A percentile compares a stretch with the other conserved stretches of the same genome.
These are phyloP conservation scores for Timandra comae DNA, from an alignment of 2,888 invertebrate species.

Conservation along the genomic window DNA sequence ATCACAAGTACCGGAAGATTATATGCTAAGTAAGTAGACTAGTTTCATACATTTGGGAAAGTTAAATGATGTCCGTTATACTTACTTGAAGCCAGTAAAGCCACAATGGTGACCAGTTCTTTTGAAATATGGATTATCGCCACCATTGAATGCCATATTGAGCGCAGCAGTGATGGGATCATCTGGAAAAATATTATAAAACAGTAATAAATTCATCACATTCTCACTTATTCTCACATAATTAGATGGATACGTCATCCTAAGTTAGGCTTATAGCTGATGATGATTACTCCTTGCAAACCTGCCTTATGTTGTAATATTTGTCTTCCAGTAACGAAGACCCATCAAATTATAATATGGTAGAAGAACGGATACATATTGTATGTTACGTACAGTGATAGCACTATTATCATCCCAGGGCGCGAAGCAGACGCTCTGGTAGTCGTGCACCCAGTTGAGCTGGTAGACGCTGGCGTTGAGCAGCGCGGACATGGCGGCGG, in stretches of 20 bases:
- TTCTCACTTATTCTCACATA: too few relatives aligned
- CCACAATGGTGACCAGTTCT: slow-evolving; percentile 36
- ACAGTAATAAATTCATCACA: too few relatives aligned
- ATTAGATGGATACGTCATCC: too few relatives aligned
- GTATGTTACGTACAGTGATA: slow-evolving; percentile 39
- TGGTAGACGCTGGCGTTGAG: slow-evolving; percentile 49
- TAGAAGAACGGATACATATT: too few relatives aligned
- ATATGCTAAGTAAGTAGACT: too few relatives aligned
- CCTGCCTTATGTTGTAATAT: too few relatives aligned
- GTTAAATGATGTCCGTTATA: slow-evolving; percentile 4
- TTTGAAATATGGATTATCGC: slow-evolving; percentile 32
- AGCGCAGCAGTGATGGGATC: slow-evolving; percentile 42
- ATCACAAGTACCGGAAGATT: too few relatives aligned
- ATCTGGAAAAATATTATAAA: slow-evolving; percentile 39
- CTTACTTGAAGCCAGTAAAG: slow-evolving; percentile 43
- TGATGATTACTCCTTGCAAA: too few relatives aligned
- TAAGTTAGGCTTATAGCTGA: too few relatives aligned
- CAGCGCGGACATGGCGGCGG: slow-evolving; percentile 52
- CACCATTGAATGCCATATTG: slow-evolving; percentile 40
- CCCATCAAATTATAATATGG: too few relatives aligned
- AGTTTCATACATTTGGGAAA: too few relatives aligned
- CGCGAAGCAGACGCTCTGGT: slow-evolving; percentile 62
- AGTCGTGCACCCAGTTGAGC: slow-evolving; percentile 61
- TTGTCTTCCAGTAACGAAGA: too few relatives aligned
- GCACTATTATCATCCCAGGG: slow-evolving; percentile 31